Conservation (phyloP, 2,113 vertebrate genomes). For the Leucosticte australis region DNA sequence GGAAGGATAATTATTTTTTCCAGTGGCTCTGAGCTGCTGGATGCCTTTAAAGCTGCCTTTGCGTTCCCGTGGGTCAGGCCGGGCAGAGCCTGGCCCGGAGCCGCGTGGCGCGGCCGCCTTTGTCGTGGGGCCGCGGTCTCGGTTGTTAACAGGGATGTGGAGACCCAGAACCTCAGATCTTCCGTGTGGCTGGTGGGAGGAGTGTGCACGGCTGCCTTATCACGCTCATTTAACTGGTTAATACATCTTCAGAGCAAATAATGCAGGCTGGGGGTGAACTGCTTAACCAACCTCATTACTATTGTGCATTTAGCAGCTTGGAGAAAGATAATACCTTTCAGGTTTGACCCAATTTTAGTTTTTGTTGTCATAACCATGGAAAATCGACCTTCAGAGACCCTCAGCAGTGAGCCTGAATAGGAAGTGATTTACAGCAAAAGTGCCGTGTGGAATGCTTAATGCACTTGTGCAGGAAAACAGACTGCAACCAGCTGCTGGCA, state of each 20-base stretch:
- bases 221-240: conserved; percentile 49
- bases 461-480: neutral
- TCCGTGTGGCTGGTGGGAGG: neutral
- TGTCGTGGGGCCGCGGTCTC: neutral
- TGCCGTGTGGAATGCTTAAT: conserved; percentile 35
- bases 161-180: neutral
- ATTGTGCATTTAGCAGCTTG: conserved; percentile 72
- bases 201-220: conserved; percentile 1
- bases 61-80: neutral
- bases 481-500: neutral
- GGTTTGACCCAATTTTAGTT: conserved; percentile 79
- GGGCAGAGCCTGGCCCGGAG: neutral
- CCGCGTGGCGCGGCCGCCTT: neutral
- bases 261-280: conserved; percentile 45
- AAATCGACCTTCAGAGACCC: conserved; percentile 74
- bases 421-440: conserved; percentile 63
- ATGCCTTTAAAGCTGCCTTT: neutral
- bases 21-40: neutral
- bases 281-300: conserved; percentile 77
- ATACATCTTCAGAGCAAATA: conserved; percentile 53
- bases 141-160: neutral
- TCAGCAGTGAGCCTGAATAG: conserved; percentile 62
- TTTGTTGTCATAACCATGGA: conserved; percentile 75
- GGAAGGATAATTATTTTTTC: conserved; percentile 20
- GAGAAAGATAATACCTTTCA: conserved; percentile 75